Evolutionary conservation across 2,888 invertebrate genomes (phyloP).

Genomic region (Cecidostiba fungosa): DNA sequence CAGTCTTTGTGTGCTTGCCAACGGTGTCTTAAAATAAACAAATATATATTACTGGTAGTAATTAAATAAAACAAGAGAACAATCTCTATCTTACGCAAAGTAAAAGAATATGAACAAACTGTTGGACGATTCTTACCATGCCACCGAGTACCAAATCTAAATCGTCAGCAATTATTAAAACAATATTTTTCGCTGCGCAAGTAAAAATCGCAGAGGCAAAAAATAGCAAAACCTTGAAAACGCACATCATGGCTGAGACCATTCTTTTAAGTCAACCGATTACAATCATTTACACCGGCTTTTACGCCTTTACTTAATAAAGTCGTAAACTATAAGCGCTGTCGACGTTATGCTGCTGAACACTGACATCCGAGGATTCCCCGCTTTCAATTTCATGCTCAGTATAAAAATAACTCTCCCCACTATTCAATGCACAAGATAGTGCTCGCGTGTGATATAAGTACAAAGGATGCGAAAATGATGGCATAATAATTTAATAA

Average conservation of each 20-base stretch:
- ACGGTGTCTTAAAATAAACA: conserved; percentile 84
- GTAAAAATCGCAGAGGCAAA: not conserved
- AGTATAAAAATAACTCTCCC: conserved; percentile 58
- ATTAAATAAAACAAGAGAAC: conserved; percentile 63
- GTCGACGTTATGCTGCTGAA: not conserved
- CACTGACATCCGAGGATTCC: conserved; percentile 50
- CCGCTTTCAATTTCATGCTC: conserved; percentile 29
- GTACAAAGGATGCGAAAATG: not conserved
- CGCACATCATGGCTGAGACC: conserved; percentile 16
- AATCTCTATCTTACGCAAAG: too few relatives aligned
- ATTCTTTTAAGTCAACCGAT: not conserved
- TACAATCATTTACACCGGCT: not conserved
- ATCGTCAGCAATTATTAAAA: conserved; percentile 92
- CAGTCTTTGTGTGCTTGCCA: conserved; percentile 84
- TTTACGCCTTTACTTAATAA: not conserved
- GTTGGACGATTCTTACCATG: conserved; percentile 82
- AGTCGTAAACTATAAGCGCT: not conserved
- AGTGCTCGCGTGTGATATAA: not conserved
- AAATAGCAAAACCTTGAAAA: conserved; percentile 6
- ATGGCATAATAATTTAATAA: not conserved
- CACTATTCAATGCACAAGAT: not conserved
- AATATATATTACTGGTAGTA: conserved; percentile 69
- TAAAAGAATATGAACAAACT: not conserved
- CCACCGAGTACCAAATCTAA: conserved; percentile 91
- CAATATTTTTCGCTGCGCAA: conserved; percentile 83